A percentile compares a stretch with the other conserved stretches of the same genome.
These are phyloP conservation scores for Struthio camelus DNA, from an alignment of 2,113 vertebrate genomes.

Conservation along the genomic window DNA sequence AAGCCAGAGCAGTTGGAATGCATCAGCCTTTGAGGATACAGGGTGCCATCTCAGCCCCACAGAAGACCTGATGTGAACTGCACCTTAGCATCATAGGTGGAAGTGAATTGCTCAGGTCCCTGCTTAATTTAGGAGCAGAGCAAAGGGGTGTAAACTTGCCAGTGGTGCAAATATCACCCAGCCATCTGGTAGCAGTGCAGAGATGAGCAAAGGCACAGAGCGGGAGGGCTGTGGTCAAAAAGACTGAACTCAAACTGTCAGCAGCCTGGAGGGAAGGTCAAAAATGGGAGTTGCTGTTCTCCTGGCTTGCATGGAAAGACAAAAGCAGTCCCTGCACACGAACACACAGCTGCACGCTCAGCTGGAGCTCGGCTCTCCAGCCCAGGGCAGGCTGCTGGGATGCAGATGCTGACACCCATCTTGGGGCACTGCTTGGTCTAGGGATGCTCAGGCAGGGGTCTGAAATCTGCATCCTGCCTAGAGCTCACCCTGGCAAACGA, in stretches of 20 bases:
- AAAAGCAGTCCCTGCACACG: neutral
- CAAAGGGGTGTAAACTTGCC: neutral
- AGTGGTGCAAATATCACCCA: fast-evolving
- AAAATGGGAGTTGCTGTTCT: neutral
- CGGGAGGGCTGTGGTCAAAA: neutral
- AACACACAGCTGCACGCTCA: fast-evolving
- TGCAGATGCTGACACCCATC: neutral
- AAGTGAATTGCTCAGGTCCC: neutral
- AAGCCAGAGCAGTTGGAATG: neutral
- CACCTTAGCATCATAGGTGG: neutral
- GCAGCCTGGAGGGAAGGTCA: neutral
- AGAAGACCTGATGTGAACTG: neutral
- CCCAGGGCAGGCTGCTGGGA: neutral
- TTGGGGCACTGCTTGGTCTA: neutral
- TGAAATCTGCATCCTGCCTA: neutral
- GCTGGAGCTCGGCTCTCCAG: fast-evolving
- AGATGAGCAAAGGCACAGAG: neutral
- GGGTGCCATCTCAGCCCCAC: neutral
- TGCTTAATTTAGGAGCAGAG: neutral
- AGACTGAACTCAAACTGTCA: neutral
- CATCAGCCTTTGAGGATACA: neutral
- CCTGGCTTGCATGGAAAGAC: neutral
- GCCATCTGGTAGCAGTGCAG: neutral
- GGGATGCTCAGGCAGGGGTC: neutral
- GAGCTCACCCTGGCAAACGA: neutral